Evolutionary conservation across 2,113 vertebrate genomes (phyloP).

Genomic region (Butastur rufipennis): DNA sequence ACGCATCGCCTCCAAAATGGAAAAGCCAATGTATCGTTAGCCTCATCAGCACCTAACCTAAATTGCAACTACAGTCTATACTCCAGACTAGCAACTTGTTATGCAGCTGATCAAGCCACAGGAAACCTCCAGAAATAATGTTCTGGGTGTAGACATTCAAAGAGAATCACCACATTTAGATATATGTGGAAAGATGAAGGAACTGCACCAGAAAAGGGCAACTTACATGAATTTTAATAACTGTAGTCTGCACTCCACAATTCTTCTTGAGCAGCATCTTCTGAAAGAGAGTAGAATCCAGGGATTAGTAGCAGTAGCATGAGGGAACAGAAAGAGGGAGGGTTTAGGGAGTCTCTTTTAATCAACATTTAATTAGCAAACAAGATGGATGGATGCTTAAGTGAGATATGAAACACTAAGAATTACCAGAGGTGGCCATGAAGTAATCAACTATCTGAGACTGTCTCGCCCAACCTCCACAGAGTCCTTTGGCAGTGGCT

Average conservation of each 20-base stretch:
- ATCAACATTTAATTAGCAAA: neutral
- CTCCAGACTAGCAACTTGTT: neutral
- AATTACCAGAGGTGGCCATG: neutral
- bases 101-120: neutral
- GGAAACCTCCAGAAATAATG: neutral
- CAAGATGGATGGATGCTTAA: neutral
- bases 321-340: neutral
- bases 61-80: neutral
- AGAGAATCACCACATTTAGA: neutral
- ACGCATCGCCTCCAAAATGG: neutral
- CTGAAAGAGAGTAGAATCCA: constrained; percentile 72
- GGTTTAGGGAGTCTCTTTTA: neutral
- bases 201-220: neutral
- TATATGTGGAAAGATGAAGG: neutral
- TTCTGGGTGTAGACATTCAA: neutral
- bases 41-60: neutral
- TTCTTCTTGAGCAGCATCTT: constrained; percentile 92
- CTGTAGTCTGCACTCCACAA: constrained; percentile 84
- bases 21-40: neutral
- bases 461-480: neutral
- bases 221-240: constrained; percentile 89
- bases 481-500: neutral
- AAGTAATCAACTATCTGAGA: neutral
- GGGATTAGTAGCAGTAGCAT: constrained; percentile 13
- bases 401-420: neutral